Percentiles rank a stretch among this genome's conserved stretches.
These are phyloP conservation scores for Parnassius mnemosyne DNA, from an alignment of 2,888 invertebrate genomes.

Conservation along the genomic window DNA sequence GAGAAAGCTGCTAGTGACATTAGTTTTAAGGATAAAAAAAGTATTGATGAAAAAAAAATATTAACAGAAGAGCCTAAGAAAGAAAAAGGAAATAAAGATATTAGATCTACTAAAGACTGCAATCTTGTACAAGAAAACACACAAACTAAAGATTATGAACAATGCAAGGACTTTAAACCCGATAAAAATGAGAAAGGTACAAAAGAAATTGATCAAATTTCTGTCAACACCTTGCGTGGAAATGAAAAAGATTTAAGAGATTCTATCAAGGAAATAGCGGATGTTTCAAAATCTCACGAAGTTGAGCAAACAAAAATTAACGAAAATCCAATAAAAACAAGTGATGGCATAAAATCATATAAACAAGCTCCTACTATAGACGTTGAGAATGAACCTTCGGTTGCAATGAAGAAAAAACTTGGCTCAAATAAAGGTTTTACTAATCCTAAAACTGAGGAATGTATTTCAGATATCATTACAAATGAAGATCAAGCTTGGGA, in stretches of 20 bases:
- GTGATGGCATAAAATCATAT: not conserved
- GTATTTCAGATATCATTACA: conserved; percentile 43
- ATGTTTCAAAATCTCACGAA: not conserved
- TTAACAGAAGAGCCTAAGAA: conserved; percentile 19
- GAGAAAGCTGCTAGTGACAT: conserved; percentile 46
- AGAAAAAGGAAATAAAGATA: conserved; percentile 27
- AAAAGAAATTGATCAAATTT: conserved; percentile 1
- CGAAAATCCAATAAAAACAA: conserved; percentile 2
- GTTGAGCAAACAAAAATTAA: conserved; percentile 1
- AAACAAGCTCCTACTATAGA: conserved; percentile 18
- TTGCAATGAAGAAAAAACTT: conserved; percentile 28
- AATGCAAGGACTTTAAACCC: conserved; percentile 21
- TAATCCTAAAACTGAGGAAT: conserved; percentile 34
- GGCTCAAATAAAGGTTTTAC: conserved; percentile 34
- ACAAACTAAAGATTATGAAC: conserved; percentile 28
- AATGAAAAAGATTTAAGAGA: conserved; percentile 2
- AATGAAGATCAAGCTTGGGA: conserved; percentile 74
- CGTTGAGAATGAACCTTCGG: conserved; percentile 25
- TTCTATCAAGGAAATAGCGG: conserved; percentile 3
- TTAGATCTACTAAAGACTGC: conserved; percentile 1
- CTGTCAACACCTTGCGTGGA: not conserved
- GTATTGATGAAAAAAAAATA: conserved; percentile 25
- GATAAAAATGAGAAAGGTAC: conserved; percentile 17
- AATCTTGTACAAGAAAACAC: conserved; percentile 20
- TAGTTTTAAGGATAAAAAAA: conserved; percentile 48